Percentiles rank a stretch among this genome's conserved stretches.
These are phyloP conservation scores for Hydra vulgaris DNA, from an alignment of 30 jellyfish, hydroid and myxozoan species.

Conservation along the genomic window DNA sequence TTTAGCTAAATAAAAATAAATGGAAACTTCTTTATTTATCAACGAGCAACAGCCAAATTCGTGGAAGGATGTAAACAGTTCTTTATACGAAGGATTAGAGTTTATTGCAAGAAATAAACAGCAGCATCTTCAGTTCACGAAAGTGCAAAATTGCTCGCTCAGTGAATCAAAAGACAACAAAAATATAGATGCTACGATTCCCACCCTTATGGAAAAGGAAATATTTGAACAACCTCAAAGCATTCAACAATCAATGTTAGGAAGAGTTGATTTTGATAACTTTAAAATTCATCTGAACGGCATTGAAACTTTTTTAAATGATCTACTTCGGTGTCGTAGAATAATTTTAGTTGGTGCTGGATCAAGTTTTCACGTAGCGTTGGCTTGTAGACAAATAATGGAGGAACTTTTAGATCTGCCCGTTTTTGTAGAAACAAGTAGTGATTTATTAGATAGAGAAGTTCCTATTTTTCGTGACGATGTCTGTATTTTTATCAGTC, in stretches of 20 bases:
- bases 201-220: conserved; percentile 93
- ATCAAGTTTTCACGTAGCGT: conserved; percentile 95
- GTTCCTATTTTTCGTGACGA: conserved; percentile 96
- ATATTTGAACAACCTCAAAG: conserved; percentile 98
- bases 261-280: conserved; percentile 81
- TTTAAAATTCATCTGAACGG: conserved; percentile 77
- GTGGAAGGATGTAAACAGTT: no score
- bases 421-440: conserved; percentile 93
- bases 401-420: conserved; percentile 95
- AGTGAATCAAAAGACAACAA: background rate
- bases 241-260: conserved; percentile 77
- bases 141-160: background rate
- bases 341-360: conserved; percentile 96
- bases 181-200: background rate
- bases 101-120: no score
- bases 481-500: conserved; percentile 97
- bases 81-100: no score
- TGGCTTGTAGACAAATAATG: conserved; percentile 93
- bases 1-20: no score
- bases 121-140: background rate
- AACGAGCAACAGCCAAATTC: no score
- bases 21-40: no score
- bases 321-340: conserved; percentile 81
- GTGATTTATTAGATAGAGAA: conserved; percentile 91
- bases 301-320: conserved; percentile 75